Conservation (phyloP, 2,113 vertebrate genomes). For the Barnardius zonarius region DNA sequence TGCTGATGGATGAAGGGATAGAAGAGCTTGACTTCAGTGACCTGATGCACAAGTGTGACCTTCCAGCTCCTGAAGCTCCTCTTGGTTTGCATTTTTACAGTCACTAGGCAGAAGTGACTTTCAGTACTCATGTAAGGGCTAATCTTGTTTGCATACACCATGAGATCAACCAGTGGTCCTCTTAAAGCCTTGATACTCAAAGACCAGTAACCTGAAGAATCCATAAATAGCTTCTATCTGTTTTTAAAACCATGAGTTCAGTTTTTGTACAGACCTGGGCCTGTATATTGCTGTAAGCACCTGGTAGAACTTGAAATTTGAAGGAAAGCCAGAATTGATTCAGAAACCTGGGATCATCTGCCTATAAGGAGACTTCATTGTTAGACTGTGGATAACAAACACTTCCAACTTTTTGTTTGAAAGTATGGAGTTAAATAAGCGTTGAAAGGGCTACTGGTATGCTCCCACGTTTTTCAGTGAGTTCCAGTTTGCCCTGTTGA, state of each 20-base stretch:
- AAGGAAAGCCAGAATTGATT: not conserved
- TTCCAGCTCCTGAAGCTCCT: not conserved
- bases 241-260: not conserved
- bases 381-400: not conserved
- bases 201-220: not conserved
- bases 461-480: not conserved
- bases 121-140: rapidly evolving
- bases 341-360: not conserved
- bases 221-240: not conserved
- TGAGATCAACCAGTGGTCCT: rapidly evolving
- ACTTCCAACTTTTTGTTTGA: rapidly evolving
- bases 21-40: not conserved
- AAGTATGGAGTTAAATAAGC: not conserved
- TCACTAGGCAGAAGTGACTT: not conserved
- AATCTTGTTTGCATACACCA: not conserved
- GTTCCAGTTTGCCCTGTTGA: not conserved
- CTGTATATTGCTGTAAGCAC: rapidly evolving
- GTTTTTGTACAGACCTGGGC: not conserved
- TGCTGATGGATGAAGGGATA: not conserved
- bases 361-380: rapidly evolving
- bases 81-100: rapidly evolving
- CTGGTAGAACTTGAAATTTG: not conserved
- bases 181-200: not conserved
- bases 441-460: not conserved
- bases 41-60: not conserved